phyloP scores from a whole-genome alignment of 2,797 vertebrate species.

The Ctenopoma multispine region DNA sequence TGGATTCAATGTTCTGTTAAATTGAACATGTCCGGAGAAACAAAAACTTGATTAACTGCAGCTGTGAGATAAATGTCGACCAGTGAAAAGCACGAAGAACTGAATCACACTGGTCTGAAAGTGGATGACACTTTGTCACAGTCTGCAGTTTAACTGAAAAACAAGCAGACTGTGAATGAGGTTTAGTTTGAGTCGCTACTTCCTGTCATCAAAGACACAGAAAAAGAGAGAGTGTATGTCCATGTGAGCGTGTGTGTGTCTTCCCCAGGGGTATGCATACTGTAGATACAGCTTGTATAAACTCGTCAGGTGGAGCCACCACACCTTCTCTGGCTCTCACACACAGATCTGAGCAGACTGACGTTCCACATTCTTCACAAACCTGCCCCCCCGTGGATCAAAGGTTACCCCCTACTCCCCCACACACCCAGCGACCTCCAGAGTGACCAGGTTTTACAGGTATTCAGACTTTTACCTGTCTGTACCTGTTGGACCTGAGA shows the following conservation, averaged over 20 bases:
- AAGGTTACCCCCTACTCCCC: background rate
- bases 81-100: too few relatives aligned
- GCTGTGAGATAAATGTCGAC: too few relatives aligned
- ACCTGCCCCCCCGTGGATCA: background rate
- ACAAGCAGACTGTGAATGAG: background rate
- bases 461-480: too few relatives aligned
- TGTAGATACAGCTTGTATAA: conserved; percentile 6
- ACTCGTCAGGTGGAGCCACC: conserved; percentile 2
- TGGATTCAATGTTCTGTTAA: too few relatives aligned
- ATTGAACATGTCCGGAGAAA: too few relatives aligned
- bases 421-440: too few relatives aligned
- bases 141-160: too few relatives aligned
- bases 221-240: background rate
- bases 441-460: background rate
- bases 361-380: background rate
- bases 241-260: background rate
- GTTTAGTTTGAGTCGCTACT: background rate
- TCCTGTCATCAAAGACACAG: conserved; percentile 1
- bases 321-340: background rate
- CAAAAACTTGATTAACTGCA: too few relatives aligned
- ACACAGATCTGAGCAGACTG: background rate
- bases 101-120: too few relatives aligned
- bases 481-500: too few relatives aligned
- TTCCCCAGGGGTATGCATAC: background rate
- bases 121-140: too few relatives aligned